Conservation (phyloP, 2,113 vertebrate genomes). For the Montifringilla adamsi region DNA sequence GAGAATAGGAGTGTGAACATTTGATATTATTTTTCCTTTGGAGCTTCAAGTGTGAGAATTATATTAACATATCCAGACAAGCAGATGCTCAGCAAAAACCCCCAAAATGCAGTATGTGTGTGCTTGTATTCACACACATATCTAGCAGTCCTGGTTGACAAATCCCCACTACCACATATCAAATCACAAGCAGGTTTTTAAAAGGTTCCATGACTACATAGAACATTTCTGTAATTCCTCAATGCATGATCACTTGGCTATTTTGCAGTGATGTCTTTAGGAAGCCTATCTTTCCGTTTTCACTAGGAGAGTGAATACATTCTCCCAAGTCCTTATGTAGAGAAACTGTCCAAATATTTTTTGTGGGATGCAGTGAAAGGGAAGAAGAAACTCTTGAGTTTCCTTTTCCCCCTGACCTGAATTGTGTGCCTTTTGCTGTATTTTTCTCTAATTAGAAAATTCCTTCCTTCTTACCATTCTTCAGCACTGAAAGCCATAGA, state of each 20-base stretch:
- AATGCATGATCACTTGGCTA: not conserved
- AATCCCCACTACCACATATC: not conserved
- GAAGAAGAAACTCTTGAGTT: not conserved
- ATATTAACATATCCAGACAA: constrained; percentile 50
- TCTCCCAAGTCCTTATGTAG: not conserved
- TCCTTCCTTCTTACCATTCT: not conserved
- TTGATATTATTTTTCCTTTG: constrained; percentile 37
- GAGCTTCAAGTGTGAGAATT: constrained; percentile 34
- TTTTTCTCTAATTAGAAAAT: not conserved
- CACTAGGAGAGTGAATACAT: not conserved
- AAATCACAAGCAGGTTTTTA: not conserved
- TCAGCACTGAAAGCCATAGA: not conserved
- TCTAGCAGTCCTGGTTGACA: not conserved
- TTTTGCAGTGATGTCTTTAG: not conserved
- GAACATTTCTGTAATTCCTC: not conserved
- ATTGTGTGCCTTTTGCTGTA: not conserved
- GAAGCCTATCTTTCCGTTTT: not conserved
- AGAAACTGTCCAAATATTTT: not conserved
- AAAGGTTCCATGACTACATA: not conserved
- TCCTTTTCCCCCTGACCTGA: not conserved
- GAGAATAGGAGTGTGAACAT: constrained; percentile 40
- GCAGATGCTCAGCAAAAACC: constrained; percentile 16
- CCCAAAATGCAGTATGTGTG: not conserved
- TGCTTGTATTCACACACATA: not conserved
- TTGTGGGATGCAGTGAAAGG: not conserved